A percentile compares a stretch with the other conserved stretches of the same genome.
Conservation (phyloP, 2,113 vertebrate species). For the Psittacula cyanocephala region DNA sequence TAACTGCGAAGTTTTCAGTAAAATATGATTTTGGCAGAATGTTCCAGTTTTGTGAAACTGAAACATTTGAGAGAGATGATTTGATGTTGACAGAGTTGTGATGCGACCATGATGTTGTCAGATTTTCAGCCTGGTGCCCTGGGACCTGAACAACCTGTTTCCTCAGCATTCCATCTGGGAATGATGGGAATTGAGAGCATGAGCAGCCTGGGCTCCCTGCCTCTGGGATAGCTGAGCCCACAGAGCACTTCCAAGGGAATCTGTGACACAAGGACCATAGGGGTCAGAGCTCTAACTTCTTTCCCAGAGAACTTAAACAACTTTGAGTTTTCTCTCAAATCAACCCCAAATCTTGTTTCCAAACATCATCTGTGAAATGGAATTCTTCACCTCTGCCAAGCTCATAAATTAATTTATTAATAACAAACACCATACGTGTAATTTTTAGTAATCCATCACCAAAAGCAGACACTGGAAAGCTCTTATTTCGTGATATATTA, state of each 20-base stretch:
- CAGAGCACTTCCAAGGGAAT: background rate
- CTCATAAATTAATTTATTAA: background rate
- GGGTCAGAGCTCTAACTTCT: background rate
- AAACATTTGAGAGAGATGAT: background rate
- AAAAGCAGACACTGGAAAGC: background rate
- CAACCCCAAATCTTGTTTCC: background rate
- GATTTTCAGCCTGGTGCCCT: background rate
- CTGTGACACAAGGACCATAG: fast-evolving
- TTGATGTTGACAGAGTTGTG: background rate
- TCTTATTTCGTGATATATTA: background rate
- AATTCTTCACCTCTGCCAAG: background rate
- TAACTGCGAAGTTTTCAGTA: background rate
- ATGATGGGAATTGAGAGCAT: background rate
- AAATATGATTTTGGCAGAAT: background rate
- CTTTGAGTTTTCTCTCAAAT: background rate
- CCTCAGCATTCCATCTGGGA: background rate
- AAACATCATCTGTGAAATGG: background rate
- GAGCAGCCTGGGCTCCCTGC: background rate
- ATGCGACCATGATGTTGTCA: background rate
- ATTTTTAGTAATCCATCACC: background rate
- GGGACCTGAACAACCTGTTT: background rate
- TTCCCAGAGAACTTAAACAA: background rate
- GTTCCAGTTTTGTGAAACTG: background rate
- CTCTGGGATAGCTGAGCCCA: background rate
- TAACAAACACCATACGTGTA: background rate